These are phyloP conservation scores for Trochalopteron elliotii DNA, from an alignment of 2,113 vertebrate genomes.

Conservation along the genomic window DNA sequence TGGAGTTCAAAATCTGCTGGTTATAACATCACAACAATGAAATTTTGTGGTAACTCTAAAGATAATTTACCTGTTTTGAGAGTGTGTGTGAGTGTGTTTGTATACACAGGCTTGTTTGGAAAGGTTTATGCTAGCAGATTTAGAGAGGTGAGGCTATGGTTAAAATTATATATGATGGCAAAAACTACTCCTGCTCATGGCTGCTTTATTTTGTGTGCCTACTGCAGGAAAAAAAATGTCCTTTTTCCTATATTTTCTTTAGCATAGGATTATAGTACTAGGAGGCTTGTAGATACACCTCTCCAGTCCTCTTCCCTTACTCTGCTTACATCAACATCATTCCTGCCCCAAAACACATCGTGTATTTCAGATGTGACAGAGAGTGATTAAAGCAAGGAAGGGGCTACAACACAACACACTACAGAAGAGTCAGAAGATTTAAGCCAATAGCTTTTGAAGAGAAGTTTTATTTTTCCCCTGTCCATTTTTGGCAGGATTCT, in stretches of 20 bases:
- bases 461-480: rapidly evolving
- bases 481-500: not conserved
- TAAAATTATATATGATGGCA: not conserved
- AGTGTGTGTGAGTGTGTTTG: not conserved
- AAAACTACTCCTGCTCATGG: not conserved
- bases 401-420: not conserved
- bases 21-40: not conserved
- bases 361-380: not conserved
- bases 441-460: not conserved
- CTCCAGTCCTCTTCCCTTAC: not conserved
- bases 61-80: not conserved
- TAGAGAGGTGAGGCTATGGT: not conserved
- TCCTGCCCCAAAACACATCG: not conserved
- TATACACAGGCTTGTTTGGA: not conserved
- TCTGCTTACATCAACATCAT: not conserved
- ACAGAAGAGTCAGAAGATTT: not conserved
- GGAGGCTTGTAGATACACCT: not conserved
- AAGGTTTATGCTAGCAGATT: not conserved
- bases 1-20: not conserved
- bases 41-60: not conserved
- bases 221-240: not conserved
- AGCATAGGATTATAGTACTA: not conserved
- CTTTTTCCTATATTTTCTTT: not conserved
- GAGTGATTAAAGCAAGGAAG: not conserved
- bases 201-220: constrained; percentile 27